A percentile compares a stretch with the other conserved stretches of the same genome.
Conservation (phyloP, 2,888 invertebrate genomes). For the Graphium colonna region DNA sequence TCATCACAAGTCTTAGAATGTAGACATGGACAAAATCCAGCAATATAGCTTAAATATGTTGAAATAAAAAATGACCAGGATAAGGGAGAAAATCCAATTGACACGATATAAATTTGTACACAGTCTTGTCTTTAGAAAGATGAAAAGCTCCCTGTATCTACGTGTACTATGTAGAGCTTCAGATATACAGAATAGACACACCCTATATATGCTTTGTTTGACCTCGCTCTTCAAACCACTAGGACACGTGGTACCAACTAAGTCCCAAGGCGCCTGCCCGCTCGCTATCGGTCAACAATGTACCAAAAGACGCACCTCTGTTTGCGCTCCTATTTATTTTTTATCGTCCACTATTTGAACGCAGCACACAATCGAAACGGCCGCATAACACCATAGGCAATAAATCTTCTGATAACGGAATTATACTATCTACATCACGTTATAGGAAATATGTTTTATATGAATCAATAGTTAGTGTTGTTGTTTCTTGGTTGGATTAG, state of each 20-base stretch:
- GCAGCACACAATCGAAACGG: conserved; percentile 23
- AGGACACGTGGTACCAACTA: conserved; percentile 11
- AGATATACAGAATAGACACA: too few relatives aligned
- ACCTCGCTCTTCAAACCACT: not conserved
- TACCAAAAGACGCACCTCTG: conserved; percentile 37
- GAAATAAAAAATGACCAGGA: too few relatives aligned
- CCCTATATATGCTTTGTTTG: too few relatives aligned
- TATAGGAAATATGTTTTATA: not conserved
- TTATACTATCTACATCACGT: conserved; percentile 1
- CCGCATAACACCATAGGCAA: conserved; percentile 17
- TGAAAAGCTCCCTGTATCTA: too few relatives aligned
- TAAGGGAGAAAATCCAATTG: too few relatives aligned
- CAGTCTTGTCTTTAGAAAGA: too few relatives aligned
- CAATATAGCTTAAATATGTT: too few relatives aligned
- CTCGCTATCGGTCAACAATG: conserved; percentile 42
- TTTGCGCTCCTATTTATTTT: conserved; percentile 36
- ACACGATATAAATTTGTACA: too few relatives aligned
- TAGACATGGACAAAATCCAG: too few relatives aligned
- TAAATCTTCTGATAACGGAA: conserved; percentile 15
- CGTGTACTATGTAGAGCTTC: too few relatives aligned
- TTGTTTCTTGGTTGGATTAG: too few relatives aligned
- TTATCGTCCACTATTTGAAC: conserved; percentile 39
- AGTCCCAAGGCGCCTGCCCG: conserved; percentile 23
- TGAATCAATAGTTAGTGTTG: not conserved
- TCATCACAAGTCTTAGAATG: too few relatives aligned